Evolutionary conservation across 2,888 invertebrate species (phyloP).

Genomic region (Agonopterix arenella): DNA sequence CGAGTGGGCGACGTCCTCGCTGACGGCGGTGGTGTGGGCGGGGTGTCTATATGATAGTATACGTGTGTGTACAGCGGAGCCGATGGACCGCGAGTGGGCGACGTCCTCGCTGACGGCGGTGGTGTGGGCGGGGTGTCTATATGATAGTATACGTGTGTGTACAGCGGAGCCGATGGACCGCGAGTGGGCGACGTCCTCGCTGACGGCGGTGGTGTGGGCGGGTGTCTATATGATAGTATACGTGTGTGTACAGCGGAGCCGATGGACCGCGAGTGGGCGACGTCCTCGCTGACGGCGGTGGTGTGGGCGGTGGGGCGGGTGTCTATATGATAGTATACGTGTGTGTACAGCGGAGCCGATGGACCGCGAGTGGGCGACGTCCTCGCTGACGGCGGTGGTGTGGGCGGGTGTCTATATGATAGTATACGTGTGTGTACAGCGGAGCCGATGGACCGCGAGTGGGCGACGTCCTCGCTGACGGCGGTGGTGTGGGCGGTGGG

Average conservation of each 20-base stretch:
- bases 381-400: constrained; percentile 81
- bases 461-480: constrained; percentile 78
- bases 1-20: constrained; percentile 80
- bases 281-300: constrained; percentile 80
- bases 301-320: constrained; percentile 92
- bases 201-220: constrained; percentile 88
- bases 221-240: too few species aligned
- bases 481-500: constrained; percentile 92
- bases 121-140: constrained; percentile 84
- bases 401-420: too few species aligned
- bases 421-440: constrained; percentile 59
- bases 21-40: constrained; percentile 88
- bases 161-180: constrained; percentile 87
- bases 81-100: too few species aligned
- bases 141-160: too few species aligned
- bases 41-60: too few species aligned
- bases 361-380: constrained; percentile 83
- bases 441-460: too few species aligned
- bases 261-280: too few species aligned
- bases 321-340: neutral
- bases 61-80: constrained; percentile 76
- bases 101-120: constrained; percentile 80
- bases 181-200: constrained; percentile 80
- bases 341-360: constrained; percentile 80
- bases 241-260: constrained; percentile 77